Evolutionary conservation across 2,888 invertebrate genomes (phyloP).

Genomic region (Oasisia sp.): DNA sequence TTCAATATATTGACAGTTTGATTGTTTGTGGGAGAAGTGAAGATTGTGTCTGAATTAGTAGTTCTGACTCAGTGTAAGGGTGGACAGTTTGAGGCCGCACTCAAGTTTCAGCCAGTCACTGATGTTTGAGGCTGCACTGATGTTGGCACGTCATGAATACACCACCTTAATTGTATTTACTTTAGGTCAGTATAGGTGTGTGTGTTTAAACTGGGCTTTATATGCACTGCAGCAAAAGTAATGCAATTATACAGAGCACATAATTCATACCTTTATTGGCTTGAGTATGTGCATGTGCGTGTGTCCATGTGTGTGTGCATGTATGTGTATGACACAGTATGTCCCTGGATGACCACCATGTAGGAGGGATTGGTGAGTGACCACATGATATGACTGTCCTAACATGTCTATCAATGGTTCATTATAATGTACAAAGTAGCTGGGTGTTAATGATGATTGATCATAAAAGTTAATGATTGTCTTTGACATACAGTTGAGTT

Average conservation of each 20-base stretch:
- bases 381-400: neutral
- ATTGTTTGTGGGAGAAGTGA: neutral
- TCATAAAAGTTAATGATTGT: neutral
- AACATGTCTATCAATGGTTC: neutral
- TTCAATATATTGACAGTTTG: neutral
- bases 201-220: neutral
- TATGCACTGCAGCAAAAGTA: neutral
- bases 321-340: neutral
- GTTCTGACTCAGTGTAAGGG: neutral
- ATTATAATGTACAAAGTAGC: neutral
- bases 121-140: no score
- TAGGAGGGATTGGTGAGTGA: neutral
- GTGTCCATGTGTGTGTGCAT: neutral
- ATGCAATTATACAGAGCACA: no score
- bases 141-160: neutral
- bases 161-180: slow-evolving; percentile 10
- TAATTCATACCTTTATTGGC: neutral
- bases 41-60: neutral
- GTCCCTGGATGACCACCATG: neutral
- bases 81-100: neutral
- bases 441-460: neutral
- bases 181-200: neutral
- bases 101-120: no score
- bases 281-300: neutral
- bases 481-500: neutral